Base-by-base conservation (phyloP, 2,797 vertebrate species). In the Manis javanica region DNA sequence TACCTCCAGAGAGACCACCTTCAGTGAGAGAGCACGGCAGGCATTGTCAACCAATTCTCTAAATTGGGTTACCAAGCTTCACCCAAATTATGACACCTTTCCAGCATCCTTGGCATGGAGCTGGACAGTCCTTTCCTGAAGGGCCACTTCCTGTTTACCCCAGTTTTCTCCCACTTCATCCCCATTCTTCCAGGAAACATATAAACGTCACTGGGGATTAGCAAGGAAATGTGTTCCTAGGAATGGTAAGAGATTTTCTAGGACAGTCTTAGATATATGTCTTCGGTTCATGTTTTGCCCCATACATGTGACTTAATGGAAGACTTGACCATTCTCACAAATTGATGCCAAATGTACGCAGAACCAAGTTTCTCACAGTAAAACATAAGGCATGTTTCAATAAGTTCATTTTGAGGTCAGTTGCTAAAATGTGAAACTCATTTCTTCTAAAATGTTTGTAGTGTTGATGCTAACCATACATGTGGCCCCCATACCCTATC, bases 401-500 rank as follows among this genome's bases (percentile, higher is more conserved):
- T 83, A 93, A 89, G 64, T 79, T 96, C 66, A 77, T n/a, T 57
- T 90, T 39, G 69, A 94, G 82, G 66, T 91, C 68, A 96, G 19
- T 55, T 88, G 3, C 31, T 90, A 31, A 96, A 86, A 96, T 55
- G 42, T 57, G 59, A 88, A 87, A 93, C 64, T 55, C 57, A 69
- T 89, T 96, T 94, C 34, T 79, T 92, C 71, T 92, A 72, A 83
- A 94, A 90, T 77, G 49, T 61, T 92, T 79, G 18, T 49, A 83
- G 74, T 79, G 31, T 84, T 71, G 19, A 31, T 24, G 26, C 69
- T 81, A 49, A 83, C 78, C 78, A 86, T 66, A 79, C 26, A 61
- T 34, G 91, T 87, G 82, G 72, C 57, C 39, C 34, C 34, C 42
- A 11, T 37, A 19, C 9, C 10, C 46, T 88, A 10, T 66, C 18